A percentile compares a stretch with the other conserved stretches of the same genome.
Evolutionary conservation across 2,113 vertebrate genomes (phyloP).

Genomic region (Paralichthys olivaceus): DNA sequence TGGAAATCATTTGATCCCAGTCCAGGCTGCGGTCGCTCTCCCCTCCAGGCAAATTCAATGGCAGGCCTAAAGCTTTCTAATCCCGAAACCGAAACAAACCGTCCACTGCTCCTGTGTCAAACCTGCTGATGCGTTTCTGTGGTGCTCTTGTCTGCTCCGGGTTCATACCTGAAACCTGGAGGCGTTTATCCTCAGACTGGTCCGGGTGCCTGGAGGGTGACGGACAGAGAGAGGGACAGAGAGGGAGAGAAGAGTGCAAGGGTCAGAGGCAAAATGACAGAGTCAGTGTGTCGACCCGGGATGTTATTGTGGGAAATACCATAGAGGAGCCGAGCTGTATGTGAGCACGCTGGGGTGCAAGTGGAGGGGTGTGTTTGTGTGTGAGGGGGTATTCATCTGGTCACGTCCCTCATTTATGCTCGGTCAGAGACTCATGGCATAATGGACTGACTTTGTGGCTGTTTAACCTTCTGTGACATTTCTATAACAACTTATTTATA

Average conservation of each 20-base stretch:
- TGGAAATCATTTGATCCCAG: constrained; percentile 32
- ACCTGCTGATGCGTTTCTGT: constrained; percentile 37
- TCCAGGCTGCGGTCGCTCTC: constrained; percentile 29
- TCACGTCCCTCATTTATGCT: not conserved
- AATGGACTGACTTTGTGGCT: not conserved
- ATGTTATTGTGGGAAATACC: constrained; percentile 66
- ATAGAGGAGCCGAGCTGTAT: constrained; percentile 45
- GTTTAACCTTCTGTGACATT: not conserved
- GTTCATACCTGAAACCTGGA: constrained; percentile 64
- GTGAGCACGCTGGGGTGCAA: constrained; percentile 30
- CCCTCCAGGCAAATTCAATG: constrained; percentile 54
- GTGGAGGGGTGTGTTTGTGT: constrained; percentile 15
- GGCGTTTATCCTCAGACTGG: constrained; percentile 30
- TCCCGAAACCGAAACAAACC: constrained; percentile 50
- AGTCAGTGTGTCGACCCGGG: constrained; percentile 30
- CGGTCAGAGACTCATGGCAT: not conserved
- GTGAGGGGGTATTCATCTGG: constrained; percentile 12
- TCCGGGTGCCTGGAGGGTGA: constrained; percentile 2
- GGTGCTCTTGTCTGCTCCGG: not conserved
- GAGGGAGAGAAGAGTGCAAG: not conserved
- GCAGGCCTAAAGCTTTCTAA: constrained; percentile 54
- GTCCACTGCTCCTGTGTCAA: constrained; percentile 32
- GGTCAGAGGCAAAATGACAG: constrained; percentile 50
- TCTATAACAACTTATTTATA: not conserved
- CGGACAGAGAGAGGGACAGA: constrained; percentile 2